phyloP scores from a whole-genome alignment of 2,113 vertebrate species.

The Myrmecobius fasciatus region DNA sequence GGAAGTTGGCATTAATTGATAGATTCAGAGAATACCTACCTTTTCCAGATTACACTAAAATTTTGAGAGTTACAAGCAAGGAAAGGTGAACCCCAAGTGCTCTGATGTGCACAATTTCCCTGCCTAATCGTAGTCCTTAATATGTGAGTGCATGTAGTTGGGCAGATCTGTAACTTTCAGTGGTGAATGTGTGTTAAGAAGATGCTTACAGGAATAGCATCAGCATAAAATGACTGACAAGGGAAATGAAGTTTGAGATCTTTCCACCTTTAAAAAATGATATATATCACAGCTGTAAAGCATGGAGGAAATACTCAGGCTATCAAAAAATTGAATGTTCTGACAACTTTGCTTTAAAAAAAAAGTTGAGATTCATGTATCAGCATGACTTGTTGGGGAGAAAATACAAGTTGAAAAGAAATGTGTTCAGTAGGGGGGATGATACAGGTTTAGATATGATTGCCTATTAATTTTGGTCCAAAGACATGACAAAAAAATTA shows the following conservation, averaged over 20 bases:
- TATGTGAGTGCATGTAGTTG: neutral
- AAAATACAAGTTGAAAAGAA: neutral
- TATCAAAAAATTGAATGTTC: neutral
- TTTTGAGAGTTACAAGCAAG: neutral
- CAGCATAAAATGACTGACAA: neutral
- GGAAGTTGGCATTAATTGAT: neutral
- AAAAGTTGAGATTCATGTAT: neutral
- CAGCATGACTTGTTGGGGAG: neutral
- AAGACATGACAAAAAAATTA: neutral
- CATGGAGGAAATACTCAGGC: neutral
- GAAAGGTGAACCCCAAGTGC: neutral
- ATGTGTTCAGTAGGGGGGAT: neutral
- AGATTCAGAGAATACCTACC: neutral
- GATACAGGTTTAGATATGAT: neutral
- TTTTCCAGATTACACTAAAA: neutral
- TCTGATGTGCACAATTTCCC: neutral
- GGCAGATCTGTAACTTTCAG: neutral
- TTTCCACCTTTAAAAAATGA: neutral
- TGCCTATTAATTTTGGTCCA: neutral
- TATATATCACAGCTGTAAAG: neutral
- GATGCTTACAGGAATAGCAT: neutral
- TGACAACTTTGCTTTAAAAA: neutral
- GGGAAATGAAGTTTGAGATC: neutral
- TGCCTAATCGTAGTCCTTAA: neutral
- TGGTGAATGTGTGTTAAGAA: neutral